phyloP scores from a whole-genome alignment of 2,113 vertebrate genomes.

The Microtus montanus region DNA sequence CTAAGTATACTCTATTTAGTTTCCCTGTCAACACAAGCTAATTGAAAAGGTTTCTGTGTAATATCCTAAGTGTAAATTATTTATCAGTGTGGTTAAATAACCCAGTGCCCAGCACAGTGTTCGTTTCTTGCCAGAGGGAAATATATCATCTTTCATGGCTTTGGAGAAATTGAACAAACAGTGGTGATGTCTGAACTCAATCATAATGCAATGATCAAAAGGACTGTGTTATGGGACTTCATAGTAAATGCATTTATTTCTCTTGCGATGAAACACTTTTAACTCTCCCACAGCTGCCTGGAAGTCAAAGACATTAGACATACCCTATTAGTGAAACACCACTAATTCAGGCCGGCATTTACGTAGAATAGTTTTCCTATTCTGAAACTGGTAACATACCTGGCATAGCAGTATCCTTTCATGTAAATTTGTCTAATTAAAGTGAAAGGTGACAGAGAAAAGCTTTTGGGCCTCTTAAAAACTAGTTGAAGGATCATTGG shows the following conservation, averaged over 20 bases:
- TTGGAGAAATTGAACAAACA: slow-evolving; percentile 82
- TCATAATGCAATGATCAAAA: slow-evolving; percentile 86
- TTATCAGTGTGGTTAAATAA: slow-evolving; percentile 80
- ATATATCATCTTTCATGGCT: slow-evolving; percentile 80
- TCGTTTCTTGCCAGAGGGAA: slow-evolving; percentile 76
- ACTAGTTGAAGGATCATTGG: slow-evolving; percentile 42
- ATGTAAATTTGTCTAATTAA: slow-evolving; percentile 80
- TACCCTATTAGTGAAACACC: slow-evolving; percentile 80
- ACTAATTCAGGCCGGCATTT: slow-evolving; percentile 83
- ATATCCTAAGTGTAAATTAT: slow-evolving; percentile 81
- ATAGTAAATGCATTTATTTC: slow-evolving; percentile 80
- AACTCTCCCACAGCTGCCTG: slow-evolving; percentile 84
- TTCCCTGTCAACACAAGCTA: slow-evolving; percentile 80
- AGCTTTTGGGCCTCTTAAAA: slow-evolving; percentile 60
- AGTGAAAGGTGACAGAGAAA: slow-evolving; percentile 76
- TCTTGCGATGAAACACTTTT: slow-evolving; percentile 83
- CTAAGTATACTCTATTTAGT: slow-evolving; percentile 70
- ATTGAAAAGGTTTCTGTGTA: slow-evolving; percentile 78
- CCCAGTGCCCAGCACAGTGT: slow-evolving; percentile 63
- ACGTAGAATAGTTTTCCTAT: slow-evolving; percentile 82
- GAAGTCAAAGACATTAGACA: slow-evolving; percentile 82
- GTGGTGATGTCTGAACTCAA: slow-evolving; percentile 85
- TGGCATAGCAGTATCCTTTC: slow-evolving; percentile 80
- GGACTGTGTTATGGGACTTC: slow-evolving; percentile 76
- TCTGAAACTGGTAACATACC: slow-evolving; percentile 82